Percentiles rank a stretch among this genome's conserved stretches.
Conservation (phyloP, 2,797 vertebrate genomes). For the Poecilia velifera region DNA sequence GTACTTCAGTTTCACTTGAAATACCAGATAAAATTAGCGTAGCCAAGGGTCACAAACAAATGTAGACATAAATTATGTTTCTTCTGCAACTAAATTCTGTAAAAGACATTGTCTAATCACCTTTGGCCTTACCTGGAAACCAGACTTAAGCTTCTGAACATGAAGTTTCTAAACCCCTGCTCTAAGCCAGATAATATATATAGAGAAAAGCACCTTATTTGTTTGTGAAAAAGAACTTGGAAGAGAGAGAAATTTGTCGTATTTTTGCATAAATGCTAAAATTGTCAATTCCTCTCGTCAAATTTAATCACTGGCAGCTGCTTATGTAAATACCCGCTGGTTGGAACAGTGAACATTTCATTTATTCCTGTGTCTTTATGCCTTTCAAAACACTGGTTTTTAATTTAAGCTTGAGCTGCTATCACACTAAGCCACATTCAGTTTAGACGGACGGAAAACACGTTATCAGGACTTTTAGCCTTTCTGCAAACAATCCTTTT, state of each 20-base stretch:
- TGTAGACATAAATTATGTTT: neutral
- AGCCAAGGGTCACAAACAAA: neutral
- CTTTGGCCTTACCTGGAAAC: neutral
- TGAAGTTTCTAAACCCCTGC: neutral
- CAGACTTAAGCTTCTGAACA: neutral
- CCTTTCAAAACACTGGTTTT: slow-evolving; percentile 48
- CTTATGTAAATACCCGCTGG: slow-evolving; percentile 13
- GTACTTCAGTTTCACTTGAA: neutral
- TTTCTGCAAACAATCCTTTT: slow-evolving; percentile 68
- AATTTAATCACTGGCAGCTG: slow-evolving; percentile 26
- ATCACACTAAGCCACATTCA: slow-evolving; percentile 57
- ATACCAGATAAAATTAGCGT: neutral
- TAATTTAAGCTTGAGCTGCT: slow-evolving; percentile 49
- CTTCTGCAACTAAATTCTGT: neutral
- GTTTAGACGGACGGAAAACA: slow-evolving; percentile 57
- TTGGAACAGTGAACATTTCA: slow-evolving; percentile 16
- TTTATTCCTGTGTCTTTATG: slow-evolving; percentile 37
- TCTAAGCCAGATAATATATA: neutral
- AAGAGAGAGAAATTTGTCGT: neutral
- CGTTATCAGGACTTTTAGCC: slow-evolving; percentile 68
- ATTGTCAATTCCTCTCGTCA: neutral
- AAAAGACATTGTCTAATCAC: neutral
- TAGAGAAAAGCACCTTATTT: neutral
- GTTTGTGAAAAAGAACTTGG: neutral
- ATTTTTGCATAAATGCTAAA: neutral